Evolutionary conservation across 2,113 vertebrate species (phyloP).

Genomic region (Hippocampus comes): DNA sequence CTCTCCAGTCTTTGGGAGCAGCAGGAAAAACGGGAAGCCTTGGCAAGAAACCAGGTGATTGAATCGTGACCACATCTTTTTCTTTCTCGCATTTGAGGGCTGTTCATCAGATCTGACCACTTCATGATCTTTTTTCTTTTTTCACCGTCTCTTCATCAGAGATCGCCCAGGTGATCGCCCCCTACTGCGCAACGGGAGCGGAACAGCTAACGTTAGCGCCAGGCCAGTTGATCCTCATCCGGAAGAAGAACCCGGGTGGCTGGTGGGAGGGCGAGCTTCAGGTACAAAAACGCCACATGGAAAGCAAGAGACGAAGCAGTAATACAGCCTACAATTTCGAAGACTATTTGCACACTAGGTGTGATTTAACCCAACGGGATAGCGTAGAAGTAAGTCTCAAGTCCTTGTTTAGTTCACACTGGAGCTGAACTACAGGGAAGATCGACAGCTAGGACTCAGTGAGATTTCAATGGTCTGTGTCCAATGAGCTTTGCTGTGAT

Average conservation of each 20-base stretch:
- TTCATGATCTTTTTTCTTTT: background rate
- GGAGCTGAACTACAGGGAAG: background rate
- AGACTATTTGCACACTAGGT: background rate
- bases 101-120: background rate
- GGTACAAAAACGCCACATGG: constrained; percentile 61
- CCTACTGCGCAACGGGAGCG: constrained; percentile 90
- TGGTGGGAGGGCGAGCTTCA: constrained; percentile 99
- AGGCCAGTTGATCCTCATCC: constrained; percentile 94
- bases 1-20: constrained; percentile 80
- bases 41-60: constrained; percentile 96
- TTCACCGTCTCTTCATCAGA: constrained; percentile 67
- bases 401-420: background rate
- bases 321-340: background rate
- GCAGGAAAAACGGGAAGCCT: constrained; percentile 94
- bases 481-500: background rate
- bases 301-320: background rate
- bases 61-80: background rate
- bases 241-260: constrained; percentile 97
- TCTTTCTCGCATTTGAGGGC: background rate
- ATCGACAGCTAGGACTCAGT: background rate
- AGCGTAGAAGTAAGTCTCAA: background rate
- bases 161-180: constrained; percentile 95
- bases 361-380: too few species aligned
- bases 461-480: background rate
- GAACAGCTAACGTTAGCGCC: constrained; percentile 96